Conservation (phyloP, 2,888 invertebrate species). For the Microplitis manilae region DNA sequence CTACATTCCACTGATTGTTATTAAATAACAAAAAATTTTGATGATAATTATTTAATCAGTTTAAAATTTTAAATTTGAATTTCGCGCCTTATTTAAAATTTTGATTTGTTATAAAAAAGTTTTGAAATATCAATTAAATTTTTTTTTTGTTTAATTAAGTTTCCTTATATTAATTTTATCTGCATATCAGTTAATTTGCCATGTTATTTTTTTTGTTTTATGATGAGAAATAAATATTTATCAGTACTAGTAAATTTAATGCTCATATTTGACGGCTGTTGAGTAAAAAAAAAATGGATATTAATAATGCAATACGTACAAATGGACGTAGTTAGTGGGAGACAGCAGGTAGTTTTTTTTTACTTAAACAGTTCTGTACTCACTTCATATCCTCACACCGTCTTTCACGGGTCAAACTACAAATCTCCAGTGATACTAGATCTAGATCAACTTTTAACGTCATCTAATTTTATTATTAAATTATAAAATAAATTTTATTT, state of each 20-base stretch:
- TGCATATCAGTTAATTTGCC: neutral
- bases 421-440: slow-evolving; percentile 13
- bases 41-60: neutral
- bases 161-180: neutral
- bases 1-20: no score
- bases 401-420: slow-evolving; percentile 54
- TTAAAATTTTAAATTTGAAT: neutral
- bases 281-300: neutral
- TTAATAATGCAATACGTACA: neutral
- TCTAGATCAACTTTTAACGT: neutral
- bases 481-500: neutral
- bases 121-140: neutral
- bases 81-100: no score
- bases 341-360: slow-evolving; percentile 65
- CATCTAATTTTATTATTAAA: neutral
- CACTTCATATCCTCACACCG: slow-evolving; percentile 62
- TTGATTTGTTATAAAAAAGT: no score
- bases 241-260: neutral
- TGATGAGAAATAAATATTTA: neutral
- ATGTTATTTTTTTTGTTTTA: neutral
- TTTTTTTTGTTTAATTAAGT: neutral
- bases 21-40: no score
- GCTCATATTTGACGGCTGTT: neutral
- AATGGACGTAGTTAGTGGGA: slow-evolving; percentile 53
- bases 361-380: slow-evolving; percentile 55